phyloP scores from a whole-genome alignment of 2,888 invertebrate genomes.

The Acrobasis repandana region DNA sequence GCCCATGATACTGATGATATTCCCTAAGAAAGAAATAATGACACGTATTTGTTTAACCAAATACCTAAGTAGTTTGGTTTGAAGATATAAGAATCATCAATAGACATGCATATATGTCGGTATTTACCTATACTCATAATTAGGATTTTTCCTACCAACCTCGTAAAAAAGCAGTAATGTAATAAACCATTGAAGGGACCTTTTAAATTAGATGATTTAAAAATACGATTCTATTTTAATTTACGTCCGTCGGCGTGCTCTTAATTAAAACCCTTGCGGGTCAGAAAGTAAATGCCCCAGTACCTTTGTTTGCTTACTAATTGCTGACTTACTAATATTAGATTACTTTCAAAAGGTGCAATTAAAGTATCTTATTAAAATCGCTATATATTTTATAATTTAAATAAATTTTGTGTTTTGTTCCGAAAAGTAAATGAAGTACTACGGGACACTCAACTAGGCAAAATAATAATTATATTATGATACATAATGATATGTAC shows the following conservation, averaged over 20 bases:
- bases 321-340: slow-evolving; percentile 45
- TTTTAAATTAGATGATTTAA: slow-evolving; percentile 22
- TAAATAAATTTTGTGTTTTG: background rate
- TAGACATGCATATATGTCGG: too few relatives aligned
- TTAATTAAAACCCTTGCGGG: slow-evolving; percentile 47
- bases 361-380: background rate
- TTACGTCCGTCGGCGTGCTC: slow-evolving; percentile 31
- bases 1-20: too few relatives aligned
- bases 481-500: too few relatives aligned
- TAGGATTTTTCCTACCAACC: background rate
- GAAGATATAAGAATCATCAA: too few relatives aligned
- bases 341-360: slow-evolving; percentile 29
- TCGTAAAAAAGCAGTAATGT: background rate
- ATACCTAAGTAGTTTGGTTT: too few relatives aligned
- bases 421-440: background rate
- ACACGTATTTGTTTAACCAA: too few relatives aligned
- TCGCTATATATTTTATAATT: too few relatives aligned
- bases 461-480: too few relatives aligned
- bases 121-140: too few relatives aligned
- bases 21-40: too few relatives aligned
- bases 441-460: too few relatives aligned
- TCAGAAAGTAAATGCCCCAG: slow-evolving; percentile 43
- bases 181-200: background rate
- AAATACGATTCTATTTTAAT: slow-evolving; percentile 30
- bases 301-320: slow-evolving; percentile 48